Conservation (phyloP, 2,888 invertebrate genomes). For the Drosophila stalkeri region DNA sequence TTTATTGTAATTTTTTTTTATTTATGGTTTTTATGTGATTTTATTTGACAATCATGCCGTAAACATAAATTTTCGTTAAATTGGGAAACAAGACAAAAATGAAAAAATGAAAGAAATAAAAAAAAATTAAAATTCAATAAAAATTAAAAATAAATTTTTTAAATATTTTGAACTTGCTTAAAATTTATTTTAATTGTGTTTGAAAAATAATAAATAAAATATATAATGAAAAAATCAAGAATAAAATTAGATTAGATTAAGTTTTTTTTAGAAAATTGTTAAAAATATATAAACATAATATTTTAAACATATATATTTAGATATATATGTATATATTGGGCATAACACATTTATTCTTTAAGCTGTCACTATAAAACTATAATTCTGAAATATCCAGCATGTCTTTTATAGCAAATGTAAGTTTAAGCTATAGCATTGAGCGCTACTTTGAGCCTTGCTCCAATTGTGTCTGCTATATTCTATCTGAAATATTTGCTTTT, state of each 20-base stretch:
- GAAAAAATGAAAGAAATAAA: too few relatives aligned
- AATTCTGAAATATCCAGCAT: too few relatives aligned
- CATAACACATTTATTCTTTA: too few relatives aligned
- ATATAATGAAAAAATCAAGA: background rate
- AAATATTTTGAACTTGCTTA: background rate
- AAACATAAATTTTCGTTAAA: constrained; percentile 11
- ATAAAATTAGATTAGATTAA: too few relatives aligned
- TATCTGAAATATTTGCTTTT: too few relatives aligned
- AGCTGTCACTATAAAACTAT: too few relatives aligned
- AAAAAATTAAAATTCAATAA: background rate
- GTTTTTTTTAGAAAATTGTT: too few relatives aligned
- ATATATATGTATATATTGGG: too few relatives aligned
- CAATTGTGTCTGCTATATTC: background rate
- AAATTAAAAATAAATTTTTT: background rate
- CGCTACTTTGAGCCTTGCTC: background rate
- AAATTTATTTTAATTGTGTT: background rate
- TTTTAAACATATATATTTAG: too few relatives aligned
- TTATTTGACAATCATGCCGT: constrained; percentile 11
- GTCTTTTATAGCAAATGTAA: background rate
- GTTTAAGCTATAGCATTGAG: too few relatives aligned
- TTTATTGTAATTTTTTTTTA: constrained; percentile 9
- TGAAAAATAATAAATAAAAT: background rate
- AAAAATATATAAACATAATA: too few relatives aligned
- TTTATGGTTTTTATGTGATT: constrained; percentile 6
- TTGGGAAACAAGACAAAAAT: background rate